These are phyloP conservation scores for Drosophila baimaii DNA, from an alignment of 1,140 invertebrate genomes.

Conservation along the genomic window DNA sequence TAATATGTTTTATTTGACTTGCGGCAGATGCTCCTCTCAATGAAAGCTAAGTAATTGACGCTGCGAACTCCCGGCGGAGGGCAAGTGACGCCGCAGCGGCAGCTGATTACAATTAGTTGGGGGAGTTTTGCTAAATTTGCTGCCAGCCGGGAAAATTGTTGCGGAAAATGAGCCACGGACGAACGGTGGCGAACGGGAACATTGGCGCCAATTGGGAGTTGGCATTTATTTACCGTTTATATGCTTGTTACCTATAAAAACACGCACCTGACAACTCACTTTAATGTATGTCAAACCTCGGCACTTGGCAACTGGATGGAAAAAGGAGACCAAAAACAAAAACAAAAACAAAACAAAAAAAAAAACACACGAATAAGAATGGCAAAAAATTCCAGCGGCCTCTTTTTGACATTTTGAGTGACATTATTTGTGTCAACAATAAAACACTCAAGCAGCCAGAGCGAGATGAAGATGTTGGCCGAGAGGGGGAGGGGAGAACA, in stretches of 20 bases:
- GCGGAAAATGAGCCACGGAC: constrained; percentile 22
- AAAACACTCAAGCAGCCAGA: constrained; percentile 71
- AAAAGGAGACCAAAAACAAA: constrained; percentile 27
- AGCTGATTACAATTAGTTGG: constrained; percentile 52
- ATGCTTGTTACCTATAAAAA: constrained; percentile 46
- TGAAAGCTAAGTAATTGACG: constrained; percentile 63
- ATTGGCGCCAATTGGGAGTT: constrained; percentile 36
- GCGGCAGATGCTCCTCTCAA: constrained; percentile 73
- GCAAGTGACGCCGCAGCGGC: constrained; percentile 6
- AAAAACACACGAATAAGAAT: constrained; percentile 5
- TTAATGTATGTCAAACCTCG: constrained; percentile 75
- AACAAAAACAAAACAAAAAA: background rate
- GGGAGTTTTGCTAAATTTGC: constrained; percentile 39
- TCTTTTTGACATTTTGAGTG: constrained; percentile 81
- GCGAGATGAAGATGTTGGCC: constrained; percentile 24
- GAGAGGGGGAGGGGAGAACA: constrained; percentile 16
- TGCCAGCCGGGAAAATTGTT: constrained; percentile 40
- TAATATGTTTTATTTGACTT: constrained; percentile 82
- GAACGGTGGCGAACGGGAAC: background rate
- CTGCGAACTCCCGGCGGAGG: constrained; percentile 41
- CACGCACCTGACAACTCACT: constrained; percentile 76
- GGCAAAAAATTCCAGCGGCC: constrained; percentile 63
- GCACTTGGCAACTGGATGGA: constrained; percentile 45
- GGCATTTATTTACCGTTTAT: constrained; percentile 34
- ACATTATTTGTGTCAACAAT: constrained; percentile 82